Evolutionary conservation across 2,888 invertebrate genomes (phyloP).

Genomic region (Temnothorax rugatulus): DNA sequence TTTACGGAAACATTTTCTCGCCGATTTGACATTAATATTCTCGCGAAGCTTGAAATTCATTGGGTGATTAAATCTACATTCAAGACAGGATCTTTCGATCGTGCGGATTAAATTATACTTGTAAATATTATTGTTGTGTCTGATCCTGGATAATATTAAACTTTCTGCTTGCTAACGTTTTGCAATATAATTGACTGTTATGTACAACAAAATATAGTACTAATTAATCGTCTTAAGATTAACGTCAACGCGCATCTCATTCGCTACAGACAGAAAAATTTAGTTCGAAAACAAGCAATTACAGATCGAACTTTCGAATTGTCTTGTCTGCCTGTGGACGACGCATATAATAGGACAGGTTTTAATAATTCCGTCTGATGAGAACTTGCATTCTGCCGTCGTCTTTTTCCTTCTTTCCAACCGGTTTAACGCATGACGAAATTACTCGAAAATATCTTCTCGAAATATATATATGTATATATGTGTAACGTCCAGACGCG

Average conservation of each 20-base stretch:
- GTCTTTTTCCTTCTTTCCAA: slow-evolving; percentile 8
- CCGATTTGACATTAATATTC: neutral
- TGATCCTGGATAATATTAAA: neutral
- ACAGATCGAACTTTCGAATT: slow-evolving; percentile 39
- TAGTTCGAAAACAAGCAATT: slow-evolving; percentile 32
- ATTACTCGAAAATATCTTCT: slow-evolving; percentile 45
- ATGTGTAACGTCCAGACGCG: slow-evolving; percentile 32
- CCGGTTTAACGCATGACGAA: slow-evolving; percentile 45
- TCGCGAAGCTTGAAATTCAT: neutral
- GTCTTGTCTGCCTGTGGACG: neutral
- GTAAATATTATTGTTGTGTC: slow-evolving; percentile 4
- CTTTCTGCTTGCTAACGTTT: neutral
- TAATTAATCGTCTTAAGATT: neutral
- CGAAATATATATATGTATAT: neutral
- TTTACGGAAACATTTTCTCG: neutral
- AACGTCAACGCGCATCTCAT: neutral
- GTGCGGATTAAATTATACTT: neutral
- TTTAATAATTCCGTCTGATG: slow-evolving; percentile 51
- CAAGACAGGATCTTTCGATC: neutral
- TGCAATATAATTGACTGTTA: neutral
- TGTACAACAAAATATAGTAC: neutral
- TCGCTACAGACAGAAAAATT: neutral
- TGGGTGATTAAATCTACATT: neutral
- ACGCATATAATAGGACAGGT: slow-evolving; percentile 44
- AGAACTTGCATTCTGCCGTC: slow-evolving; percentile 26